Evolutionary conservation across 2,888 invertebrate genomes (phyloP), one percentile per base, ranked within the genome.

Genomic region (Drosophila colorata): DNA sequence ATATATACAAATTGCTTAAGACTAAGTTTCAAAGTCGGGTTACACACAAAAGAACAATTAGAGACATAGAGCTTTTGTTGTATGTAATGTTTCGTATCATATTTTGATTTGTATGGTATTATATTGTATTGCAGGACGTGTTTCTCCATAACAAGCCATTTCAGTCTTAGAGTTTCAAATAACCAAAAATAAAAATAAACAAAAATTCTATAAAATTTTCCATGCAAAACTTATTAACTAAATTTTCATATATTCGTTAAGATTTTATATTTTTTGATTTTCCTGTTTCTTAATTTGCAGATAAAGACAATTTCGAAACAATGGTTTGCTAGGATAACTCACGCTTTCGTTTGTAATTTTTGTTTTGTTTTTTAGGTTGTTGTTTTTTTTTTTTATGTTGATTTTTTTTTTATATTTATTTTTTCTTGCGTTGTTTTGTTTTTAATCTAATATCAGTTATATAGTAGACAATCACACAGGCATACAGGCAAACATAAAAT

Each of bases 151-250:
- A 87, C 89, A 89, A 90, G 81, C 89, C 89, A 89, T 89, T 89
- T 91, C 91, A 90, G 91, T 90, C 91, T 90, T 90, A 87, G 83
- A 88, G 90, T 90, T 91, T 90, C 90, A 90, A 82, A 86, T 89
- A 90, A 85, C 71, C 71, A 87, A 87, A 87, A 87, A 69, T 51
- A 63, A 69, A 38, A 57, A 46, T 40, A 59, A 60, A 64, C 8
- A 51, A 63, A 63, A 61, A 56, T 56, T 58, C 14, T 57, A 49
- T 41, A 58, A 63, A 71, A 69, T 59, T 60, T 41, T 47, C 35
- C 23, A 47, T 70, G 69, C 64, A 75, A 69, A 69, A 73, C 70
- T 88, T 80, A 86, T 35, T 23, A 4, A 7, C 79, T 81, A 88
- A 46, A 64, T 61, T 74, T 49, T 64, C 38, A 65, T 66, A 64